Conservation (phyloP, 2,888 invertebrate species). For the Drosophila mettleri region DNA sequence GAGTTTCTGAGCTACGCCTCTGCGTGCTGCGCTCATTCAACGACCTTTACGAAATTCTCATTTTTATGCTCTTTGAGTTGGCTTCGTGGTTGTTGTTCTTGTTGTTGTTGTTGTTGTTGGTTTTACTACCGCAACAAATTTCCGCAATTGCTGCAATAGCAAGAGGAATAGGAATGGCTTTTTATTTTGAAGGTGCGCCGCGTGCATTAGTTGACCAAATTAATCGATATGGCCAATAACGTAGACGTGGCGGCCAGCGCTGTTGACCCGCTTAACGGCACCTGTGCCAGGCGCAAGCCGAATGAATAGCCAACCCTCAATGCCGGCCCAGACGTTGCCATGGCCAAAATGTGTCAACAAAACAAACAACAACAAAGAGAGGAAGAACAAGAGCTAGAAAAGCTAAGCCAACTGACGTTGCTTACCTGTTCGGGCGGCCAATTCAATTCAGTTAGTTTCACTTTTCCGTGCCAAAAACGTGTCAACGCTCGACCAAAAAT, state of each 20-base stretch:
- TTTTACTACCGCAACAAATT: conserved; percentile 61
- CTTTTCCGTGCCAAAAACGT: conserved; percentile 75
- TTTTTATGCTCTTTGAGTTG: background rate
- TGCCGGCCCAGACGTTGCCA: conserved; percentile 65
- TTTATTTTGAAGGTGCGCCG: conserved; percentile 65
- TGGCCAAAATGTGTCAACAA: conserved; percentile 68
- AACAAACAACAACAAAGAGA: conserved; percentile 39
- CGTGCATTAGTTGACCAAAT: conserved; percentile 68
- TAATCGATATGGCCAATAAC: conserved; percentile 73
- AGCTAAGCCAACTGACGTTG: conserved; percentile 27
- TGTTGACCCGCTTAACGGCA: conserved; percentile 69
- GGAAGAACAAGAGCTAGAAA: background rate
- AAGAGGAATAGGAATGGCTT: background rate
- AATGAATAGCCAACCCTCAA: conserved; percentile 1
- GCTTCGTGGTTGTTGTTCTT: too few species aligned
- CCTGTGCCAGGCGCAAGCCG: conserved; percentile 32
- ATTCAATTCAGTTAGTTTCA: conserved; percentile 65
- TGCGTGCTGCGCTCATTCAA: conserved; percentile 36
- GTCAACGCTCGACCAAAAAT: conserved; percentile 48
- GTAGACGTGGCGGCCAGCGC: background rate
- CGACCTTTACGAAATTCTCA: conserved; percentile 61
- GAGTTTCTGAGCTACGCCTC: conserved; percentile 5
- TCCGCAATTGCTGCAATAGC: conserved; percentile 74
- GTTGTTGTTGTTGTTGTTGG: background rate
- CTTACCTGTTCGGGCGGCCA: conserved; percentile 52